Conservation (phyloP, 2,888 invertebrate species). For the Pristionchus arcanus region DNA sequence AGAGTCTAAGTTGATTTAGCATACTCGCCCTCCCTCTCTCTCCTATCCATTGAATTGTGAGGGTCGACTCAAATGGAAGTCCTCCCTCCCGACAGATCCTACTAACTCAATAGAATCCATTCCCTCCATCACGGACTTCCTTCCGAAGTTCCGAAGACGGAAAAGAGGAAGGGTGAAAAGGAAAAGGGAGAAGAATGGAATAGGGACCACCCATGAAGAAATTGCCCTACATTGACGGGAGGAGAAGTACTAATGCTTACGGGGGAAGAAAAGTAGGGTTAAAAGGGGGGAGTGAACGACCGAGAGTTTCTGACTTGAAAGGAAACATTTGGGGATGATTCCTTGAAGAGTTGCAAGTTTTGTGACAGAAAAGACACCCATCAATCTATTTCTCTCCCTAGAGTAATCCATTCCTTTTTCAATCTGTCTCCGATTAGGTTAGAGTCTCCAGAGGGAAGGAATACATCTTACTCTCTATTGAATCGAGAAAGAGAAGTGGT, state of each 20-base stretch:
- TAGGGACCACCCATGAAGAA: constrained; percentile 26
- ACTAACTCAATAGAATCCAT: constrained; percentile 22
- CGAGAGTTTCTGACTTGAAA: constrained; percentile 2
- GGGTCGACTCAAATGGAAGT: not conserved
- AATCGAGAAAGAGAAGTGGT: constrained; percentile 5
- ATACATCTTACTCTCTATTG: not conserved
- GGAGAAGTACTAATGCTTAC: constrained; percentile 16
- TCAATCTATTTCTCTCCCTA: constrained; percentile 11
- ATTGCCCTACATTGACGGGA: not conserved
- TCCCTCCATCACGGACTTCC: constrained; percentile 28
- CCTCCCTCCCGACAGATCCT: constrained; percentile 20
- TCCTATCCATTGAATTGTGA: constrained; percentile 3
- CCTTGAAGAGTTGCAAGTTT: constrained; percentile 32
- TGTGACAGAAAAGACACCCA: not conserved
- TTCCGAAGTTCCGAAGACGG: constrained; percentile 42
- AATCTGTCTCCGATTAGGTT: constrained; percentile 34
- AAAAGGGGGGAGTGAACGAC: not conserved
- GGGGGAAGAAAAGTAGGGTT: constrained; percentile 6
- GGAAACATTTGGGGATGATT: not conserved
- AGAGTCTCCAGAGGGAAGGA: constrained; percentile 6
- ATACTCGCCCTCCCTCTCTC: constrained; percentile 14
- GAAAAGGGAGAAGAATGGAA: constrained; percentile 13
- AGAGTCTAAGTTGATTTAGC: constrained; percentile 25
- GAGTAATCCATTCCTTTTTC: constrained; percentile 42
- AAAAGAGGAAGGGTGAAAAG: not conserved